phyloP scores from a whole-genome alignment of 64 coral and sea anemone genomes.

The Stylophora pistillata region DNA sequence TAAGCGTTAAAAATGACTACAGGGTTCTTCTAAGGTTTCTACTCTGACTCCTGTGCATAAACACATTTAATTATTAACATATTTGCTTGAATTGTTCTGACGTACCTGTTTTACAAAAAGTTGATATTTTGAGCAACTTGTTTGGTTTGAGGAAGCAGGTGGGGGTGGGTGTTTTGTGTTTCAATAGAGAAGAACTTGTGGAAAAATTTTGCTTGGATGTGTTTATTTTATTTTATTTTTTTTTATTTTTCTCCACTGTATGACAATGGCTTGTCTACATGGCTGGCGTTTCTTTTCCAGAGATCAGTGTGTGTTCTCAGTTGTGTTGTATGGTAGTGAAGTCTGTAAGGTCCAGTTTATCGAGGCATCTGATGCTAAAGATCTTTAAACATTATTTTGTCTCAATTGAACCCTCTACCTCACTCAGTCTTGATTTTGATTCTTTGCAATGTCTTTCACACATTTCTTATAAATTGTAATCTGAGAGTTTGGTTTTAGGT shows the following conservation, averaged over 20 bases:
- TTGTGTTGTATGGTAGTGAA: not conserved
- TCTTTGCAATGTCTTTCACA: too few species aligned
- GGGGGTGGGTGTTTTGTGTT: not conserved
- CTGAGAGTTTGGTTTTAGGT: too few species aligned
- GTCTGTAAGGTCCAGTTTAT: not conserved
- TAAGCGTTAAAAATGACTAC: slow-evolving; percentile 2
- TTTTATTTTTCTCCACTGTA: not conserved
- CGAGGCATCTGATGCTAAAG: not conserved
- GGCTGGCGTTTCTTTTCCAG: not conserved
- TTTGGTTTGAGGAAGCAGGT: not conserved
- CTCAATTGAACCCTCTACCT: too few species aligned
- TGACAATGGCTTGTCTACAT: not conserved
- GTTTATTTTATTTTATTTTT: too few species aligned
- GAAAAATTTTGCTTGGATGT: not conserved
- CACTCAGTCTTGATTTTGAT: too few species aligned
- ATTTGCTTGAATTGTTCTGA: not conserved
- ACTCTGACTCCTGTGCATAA: not conserved
- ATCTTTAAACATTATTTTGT: too few species aligned
- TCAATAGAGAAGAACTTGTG: not conserved
- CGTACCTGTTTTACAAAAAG: not conserved
- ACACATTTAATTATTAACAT: not conserved
- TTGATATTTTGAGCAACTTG: not conserved
- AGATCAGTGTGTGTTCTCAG: not conserved
- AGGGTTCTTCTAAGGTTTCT: not conserved
- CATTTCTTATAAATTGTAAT: too few species aligned